Conservation (phyloP, 53 echinoderm and acorn worm genomes). For the Echinometra lucunter region DNA sequence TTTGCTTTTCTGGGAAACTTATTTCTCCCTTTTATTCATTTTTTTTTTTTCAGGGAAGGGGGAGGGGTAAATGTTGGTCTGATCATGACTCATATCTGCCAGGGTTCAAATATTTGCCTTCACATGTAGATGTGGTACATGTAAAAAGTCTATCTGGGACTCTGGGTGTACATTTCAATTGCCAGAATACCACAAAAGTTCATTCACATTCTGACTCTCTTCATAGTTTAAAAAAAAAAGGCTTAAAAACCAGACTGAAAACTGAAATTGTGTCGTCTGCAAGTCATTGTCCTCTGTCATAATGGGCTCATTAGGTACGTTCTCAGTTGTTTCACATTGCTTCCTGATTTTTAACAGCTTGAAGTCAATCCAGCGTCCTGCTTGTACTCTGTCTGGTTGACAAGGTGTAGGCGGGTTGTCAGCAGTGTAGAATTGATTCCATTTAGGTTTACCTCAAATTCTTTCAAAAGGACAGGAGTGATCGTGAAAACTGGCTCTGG, state of each 20-base stretch:
- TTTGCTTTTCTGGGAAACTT: no score
- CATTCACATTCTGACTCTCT: neutral
- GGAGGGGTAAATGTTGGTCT: neutral
- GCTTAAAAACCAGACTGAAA: neutral
- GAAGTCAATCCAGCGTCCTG: neutral
- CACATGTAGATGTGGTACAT: neutral
- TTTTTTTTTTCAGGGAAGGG: no score
- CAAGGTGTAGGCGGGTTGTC: neutral
- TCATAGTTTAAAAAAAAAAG: neutral
- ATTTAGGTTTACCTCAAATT: neutral
- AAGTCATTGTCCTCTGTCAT: neutral
- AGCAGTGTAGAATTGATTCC: neutral
- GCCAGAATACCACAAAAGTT: neutral
- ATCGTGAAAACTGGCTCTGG: neutral
- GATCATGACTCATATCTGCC: neutral
- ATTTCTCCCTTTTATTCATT: no score
- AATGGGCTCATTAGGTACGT: neutral
- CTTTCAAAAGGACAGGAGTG: neutral
- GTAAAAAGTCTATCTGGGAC: no score
- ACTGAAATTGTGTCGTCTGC: neutral
- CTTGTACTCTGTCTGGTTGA: neutral
- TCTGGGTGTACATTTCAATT: neutral
- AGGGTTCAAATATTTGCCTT: neutral
- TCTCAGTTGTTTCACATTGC: neutral
- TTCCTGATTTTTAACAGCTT: neutral